Evolutionary conservation across 1,140 invertebrate species (phyloP), one percentile per base, ranked within the genome.

Genomic region (Pteromalus puparum): DNA sequence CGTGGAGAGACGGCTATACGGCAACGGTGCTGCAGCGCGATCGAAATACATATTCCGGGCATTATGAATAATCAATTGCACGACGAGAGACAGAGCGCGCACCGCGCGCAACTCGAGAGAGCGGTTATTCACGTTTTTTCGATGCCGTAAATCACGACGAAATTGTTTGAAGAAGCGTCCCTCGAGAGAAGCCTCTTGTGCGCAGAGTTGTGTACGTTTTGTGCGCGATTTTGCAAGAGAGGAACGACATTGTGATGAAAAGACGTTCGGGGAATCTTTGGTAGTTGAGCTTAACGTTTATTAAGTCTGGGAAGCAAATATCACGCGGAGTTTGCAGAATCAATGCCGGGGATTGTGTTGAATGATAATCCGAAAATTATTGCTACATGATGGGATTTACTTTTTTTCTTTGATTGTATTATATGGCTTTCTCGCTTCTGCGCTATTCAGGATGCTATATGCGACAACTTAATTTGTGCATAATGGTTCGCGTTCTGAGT

Each of bases 61-160:
- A n/a, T 83, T 83, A 83, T 83, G 82, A 83, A 83, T 83, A 83
- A 83, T 77, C 82, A 83, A 83, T 83, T 72, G 81, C 81, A 82
- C 81, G 81, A 82, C 28, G 28, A 34, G 65, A 28, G 26, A 53
- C 38, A 26, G 24, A 34, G 53, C 38, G 77, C n/a, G 48, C 0
- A 28, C 30, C 34, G 30, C 34, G 28, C 30, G 68, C 68, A 61
- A 53, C 24, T 9, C n/a, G 74, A 28, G 38, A 53, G 74, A 34
- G 75, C 24, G 30, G 53, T 30, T 79, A 79, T 79, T 28, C 70
- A 30, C 46, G 42, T 81, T 81, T 38, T 81, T 81, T 53, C 13
- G 34, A 53, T 76, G 42, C 67, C 67, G 68, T 81, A 81, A 72
- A 81, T 81, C 79, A 81, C 79, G 79, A 53, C 79, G 38, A 81